Base-by-base conservation (phyloP, 2,797 vertebrate genomes). In the Peromyscus aztecus region DNA sequence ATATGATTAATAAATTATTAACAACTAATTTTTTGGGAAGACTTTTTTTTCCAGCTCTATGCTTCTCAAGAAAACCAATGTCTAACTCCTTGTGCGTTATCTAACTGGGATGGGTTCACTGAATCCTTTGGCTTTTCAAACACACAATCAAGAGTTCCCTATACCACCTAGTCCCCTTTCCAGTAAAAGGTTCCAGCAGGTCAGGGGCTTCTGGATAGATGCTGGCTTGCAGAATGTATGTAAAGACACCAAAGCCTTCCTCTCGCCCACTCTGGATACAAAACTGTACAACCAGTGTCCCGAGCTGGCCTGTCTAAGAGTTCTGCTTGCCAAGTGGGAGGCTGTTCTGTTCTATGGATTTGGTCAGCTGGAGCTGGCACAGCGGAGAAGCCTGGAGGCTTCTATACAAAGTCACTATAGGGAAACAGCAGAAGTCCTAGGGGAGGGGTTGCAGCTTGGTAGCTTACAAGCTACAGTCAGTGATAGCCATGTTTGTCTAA, bases 401-500 rank as follows among this genome's bases (percentile, higher is more conserved):
- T 93, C 4, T 82, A 46, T 63, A 73, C 3, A 92, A 49, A 85
- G 37, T 93, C 46, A 34, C 49, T 37, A 55, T 59, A 91, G n/a
- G 84, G 40, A 91, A 89, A 91, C 82, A 34, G 65, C 1, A 16
- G 52, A 93, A 80, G 27, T 91, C 92, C 75, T 83, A 92, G 81
- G 95, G 37, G 31, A 73, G 77, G 61, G 57, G 63, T 23, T 63
- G 49, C 43, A 96, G 37, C 52, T 63, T 84, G 59, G 93, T 75
- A 95, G 69, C 63, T 17, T 43, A 34, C 7, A 86, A 75, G 21
- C 75, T 67, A 40, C 82, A 86, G 69, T 46, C 78, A 83, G 90
- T 63, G 86, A 23, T 46, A 94, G 46, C 77, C 81, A 24, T 40
- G 52, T 94, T 77, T 85, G 57, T 73, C 78, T 96, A 94, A 75